A percentile compares a stretch with the other conserved stretches of the same genome.
Conservation (phyloP, 2,113 vertebrate species). For the Elanus axillaris region DNA sequence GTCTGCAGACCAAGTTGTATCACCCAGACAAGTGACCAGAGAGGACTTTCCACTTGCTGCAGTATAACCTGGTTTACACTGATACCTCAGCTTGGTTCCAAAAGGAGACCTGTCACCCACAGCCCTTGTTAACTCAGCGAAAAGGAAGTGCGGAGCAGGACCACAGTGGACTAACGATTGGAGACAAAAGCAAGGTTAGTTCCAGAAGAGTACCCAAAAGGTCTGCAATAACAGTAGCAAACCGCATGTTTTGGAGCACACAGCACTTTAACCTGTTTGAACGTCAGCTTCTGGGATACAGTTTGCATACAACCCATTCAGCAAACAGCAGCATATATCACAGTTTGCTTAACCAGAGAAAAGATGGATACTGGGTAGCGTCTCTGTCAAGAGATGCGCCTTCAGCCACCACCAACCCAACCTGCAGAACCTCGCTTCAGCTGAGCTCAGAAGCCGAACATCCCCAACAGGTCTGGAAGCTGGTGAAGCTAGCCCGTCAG, state of each 20-base stretch:
- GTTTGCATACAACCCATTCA: background rate
- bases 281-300: background rate
- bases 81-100: fast-evolving
- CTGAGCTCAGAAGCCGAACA: background rate
- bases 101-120: background rate
- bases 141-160: background rate
- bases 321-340: background rate
- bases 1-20: background rate
- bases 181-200: background rate
- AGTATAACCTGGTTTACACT: background rate
- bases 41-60: fast-evolving
- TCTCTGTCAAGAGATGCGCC: background rate
- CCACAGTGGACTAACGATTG: background rate
- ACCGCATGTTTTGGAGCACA: background rate
- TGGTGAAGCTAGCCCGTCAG: background rate
- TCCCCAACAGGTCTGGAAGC: background rate
- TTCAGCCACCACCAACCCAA: background rate
- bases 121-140: fast-evolving
- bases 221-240: background rate
- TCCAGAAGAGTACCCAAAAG: background rate
- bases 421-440: background rate
- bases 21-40: background rate
- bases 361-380: background rate
- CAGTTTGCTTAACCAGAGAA: background rate
- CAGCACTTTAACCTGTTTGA: background rate